phyloP scores from a whole-genome alignment of 2,113 vertebrate genomes.

The Calypte anna region DNA sequence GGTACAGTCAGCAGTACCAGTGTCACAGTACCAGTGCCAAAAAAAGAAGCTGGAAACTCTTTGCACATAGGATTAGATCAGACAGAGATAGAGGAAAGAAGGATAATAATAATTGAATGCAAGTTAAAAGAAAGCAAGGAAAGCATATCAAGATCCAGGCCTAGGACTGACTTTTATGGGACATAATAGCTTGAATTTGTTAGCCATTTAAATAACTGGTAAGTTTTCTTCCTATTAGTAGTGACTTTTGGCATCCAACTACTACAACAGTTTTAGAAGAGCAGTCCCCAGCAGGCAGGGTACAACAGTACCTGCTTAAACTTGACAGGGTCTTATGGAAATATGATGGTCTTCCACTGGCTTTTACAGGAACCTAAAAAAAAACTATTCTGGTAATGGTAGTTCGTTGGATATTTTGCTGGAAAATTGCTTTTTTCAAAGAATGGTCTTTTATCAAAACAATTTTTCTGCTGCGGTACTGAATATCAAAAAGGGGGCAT shows the following conservation, averaged over 20 bases:
- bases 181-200: background rate
- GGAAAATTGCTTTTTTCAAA: background rate
- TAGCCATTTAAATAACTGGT: background rate
- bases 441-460: background rate
- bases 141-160: background rate
- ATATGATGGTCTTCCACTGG: background rate
- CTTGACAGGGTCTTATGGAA: accelerated
- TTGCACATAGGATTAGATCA: background rate
- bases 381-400: background rate
- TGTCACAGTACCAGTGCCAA: background rate
- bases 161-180: background rate
- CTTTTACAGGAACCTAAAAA: background rate
- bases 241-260: background rate
- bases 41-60: background rate
- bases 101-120: background rate
- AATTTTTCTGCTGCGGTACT: background rate
- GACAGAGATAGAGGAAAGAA: background rate
- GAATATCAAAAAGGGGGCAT: background rate
- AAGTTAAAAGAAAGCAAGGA: background rate
- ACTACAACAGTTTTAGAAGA: background rate
- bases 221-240: background rate
- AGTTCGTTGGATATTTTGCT: background rate
- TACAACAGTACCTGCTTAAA: background rate
- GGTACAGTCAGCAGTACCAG: background rate
- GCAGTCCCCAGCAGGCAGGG: background rate